These are phyloP conservation scores for Drosophila lacertosa DNA, from an alignment of 1,140 invertebrate genomes.

Conservation along the genomic window DNA sequence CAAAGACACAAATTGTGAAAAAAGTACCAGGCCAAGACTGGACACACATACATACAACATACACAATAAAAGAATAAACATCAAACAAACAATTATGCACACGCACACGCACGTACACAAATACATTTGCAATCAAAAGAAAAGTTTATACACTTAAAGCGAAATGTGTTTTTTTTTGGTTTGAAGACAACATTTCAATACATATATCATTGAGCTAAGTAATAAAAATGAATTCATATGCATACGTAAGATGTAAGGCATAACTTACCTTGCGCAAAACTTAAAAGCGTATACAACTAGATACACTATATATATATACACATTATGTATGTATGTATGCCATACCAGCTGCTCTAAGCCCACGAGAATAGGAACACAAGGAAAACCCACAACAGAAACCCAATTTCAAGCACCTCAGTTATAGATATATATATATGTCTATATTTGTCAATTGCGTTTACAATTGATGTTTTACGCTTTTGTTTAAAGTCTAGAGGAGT, in stretches of 20 bases:
- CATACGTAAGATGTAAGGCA: conserved; percentile 14
- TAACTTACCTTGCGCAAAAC: conserved; percentile 51
- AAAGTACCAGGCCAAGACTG: conserved; percentile 46
- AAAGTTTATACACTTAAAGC: conserved; percentile 7
- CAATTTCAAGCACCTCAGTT: conserved; percentile 15
- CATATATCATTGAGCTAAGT: conserved; percentile 12
- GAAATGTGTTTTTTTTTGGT: background rate
- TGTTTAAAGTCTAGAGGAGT: conserved; percentile 31
- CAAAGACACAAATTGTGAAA: conserved; percentile 9
- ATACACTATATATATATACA: conserved; percentile 16
- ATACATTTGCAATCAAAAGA: conserved; percentile 5
- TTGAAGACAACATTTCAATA: conserved; percentile 1
- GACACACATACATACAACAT: conserved; percentile 15
- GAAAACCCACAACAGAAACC: conserved; percentile 7
- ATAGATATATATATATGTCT: conserved; percentile 22
- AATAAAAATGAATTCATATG: conserved; percentile 13
- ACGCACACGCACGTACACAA: conserved; percentile 2
- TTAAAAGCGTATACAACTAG: conserved; percentile 43
- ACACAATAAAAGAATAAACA: too few relatives aligned
- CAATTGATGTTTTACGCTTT: conserved; percentile 32
- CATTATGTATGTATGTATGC: conserved; percentile 20
- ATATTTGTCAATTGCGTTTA: conserved; percentile 41
- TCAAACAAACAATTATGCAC: background rate
- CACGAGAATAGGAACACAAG: conserved; percentile 12
- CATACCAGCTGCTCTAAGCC: conserved; percentile 32